phyloP scores from a whole-genome alignment of 2,888 invertebrate species.

The Dendrolimus houi region DNA sequence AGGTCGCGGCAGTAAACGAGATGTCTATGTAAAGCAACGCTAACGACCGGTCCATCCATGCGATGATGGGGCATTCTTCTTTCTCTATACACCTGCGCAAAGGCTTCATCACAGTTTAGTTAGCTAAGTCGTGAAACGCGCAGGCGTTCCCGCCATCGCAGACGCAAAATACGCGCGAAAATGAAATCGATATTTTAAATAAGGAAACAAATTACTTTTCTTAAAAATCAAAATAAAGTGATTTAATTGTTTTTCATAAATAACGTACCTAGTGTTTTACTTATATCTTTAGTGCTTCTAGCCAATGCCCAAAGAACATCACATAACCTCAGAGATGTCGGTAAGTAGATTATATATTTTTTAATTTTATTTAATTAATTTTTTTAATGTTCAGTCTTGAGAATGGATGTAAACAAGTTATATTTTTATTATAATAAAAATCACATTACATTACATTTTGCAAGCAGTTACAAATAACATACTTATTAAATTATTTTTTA shows the following conservation, averaged over 20 bases:
- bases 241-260: conserved; percentile 35
- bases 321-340: conserved; percentile 53
- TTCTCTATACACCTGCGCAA: conserved; percentile 35
- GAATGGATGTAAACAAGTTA: too few species aligned
- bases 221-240: conserved; percentile 9
- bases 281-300: conserved; percentile 57
- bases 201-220: conserved; percentile 13
- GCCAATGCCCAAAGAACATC: conserved; percentile 62
- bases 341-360: conserved; percentile 33
- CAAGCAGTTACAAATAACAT: too few species aligned
- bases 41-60: conserved; percentile 41
- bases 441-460: too few species aligned
- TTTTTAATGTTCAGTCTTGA: too few species aligned
- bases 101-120: conserved; percentile 41
- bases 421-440: too few species aligned
- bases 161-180: conserved; percentile 41
- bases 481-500: too few species aligned
- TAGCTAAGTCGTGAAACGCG: conserved; percentile 55
- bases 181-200: conserved; percentile 52
- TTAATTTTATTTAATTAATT: neutral
- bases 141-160: conserved; percentile 33
- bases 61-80: conserved; percentile 27
- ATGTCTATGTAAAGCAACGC: conserved; percentile 11
- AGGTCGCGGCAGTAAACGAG: conserved; percentile 13
- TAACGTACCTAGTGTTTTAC: conserved; percentile 52